These are phyloP conservation scores for Malurus splendens DNA, from an alignment of 2,797 vertebrate species.

Conservation along the genomic window DNA sequence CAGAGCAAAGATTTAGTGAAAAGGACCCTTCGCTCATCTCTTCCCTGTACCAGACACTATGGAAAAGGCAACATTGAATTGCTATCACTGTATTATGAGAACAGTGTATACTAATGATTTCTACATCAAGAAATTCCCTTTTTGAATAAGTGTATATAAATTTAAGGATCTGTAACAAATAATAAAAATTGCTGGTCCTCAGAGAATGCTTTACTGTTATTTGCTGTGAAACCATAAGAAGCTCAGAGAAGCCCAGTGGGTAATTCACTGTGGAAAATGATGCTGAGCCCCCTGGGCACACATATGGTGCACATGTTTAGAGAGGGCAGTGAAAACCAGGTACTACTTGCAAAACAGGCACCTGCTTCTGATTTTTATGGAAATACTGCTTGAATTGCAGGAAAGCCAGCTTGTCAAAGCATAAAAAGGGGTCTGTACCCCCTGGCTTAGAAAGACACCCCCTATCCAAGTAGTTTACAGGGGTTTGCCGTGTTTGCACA, in stretches of 20 bases:
- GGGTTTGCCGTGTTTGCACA: not conserved
- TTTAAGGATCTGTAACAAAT: not conserved
- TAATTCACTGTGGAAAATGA: not conserved
- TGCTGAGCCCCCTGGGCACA: not conserved
- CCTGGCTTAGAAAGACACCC: not conserved
- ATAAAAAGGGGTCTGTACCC: not conserved
- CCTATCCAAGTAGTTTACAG: not conserved
- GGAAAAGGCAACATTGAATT: not conserved
- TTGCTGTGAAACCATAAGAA: not conserved
- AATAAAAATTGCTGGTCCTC: not conserved
- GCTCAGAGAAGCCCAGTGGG: not conserved
- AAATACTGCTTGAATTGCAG: not conserved
- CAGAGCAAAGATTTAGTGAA: not conserved
- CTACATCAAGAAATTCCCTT: not conserved
- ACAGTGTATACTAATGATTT: not conserved
- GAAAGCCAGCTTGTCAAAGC: not conserved
- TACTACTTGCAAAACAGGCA: not conserved
- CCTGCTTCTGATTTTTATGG: not conserved
- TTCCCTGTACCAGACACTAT: not conserved
- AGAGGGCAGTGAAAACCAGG: not conserved
- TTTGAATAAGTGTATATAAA: not conserved
- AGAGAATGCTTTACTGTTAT: not conserved
- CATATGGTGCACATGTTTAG: fast-evolving
- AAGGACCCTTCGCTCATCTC: not conserved
- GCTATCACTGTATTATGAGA: not conserved